Evolutionary conservation across 2,888 invertebrate species (phyloP).

Genomic region (Smittia sp.): DNA sequence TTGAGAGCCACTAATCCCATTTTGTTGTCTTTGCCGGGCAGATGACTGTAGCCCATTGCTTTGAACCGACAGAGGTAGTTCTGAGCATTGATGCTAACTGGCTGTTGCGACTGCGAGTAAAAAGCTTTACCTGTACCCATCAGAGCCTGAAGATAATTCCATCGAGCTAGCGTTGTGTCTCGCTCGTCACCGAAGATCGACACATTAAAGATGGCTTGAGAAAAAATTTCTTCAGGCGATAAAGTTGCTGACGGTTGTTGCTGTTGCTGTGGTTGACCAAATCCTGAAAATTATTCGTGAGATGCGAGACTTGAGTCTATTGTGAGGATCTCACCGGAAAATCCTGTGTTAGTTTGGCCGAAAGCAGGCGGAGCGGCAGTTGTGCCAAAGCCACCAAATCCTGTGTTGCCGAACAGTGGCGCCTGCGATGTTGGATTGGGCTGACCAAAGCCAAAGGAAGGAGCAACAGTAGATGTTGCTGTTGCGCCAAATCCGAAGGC

Average conservation of each 20-base stretch:
- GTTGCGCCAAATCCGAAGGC: slow-evolving; percentile 41
- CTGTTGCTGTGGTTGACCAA: slow-evolving; percentile 45
- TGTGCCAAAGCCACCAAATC: slow-evolving; percentile 47
- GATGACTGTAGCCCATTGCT: slow-evolving; percentile 87
- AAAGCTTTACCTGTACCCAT: slow-evolving; percentile 65
- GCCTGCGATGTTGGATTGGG: slow-evolving; percentile 42
- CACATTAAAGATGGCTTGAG: slow-evolving; percentile 72
- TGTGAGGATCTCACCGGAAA: slow-evolving; percentile 53
- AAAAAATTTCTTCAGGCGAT: slow-evolving; percentile 67
- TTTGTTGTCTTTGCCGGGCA: slow-evolving; percentile 83
- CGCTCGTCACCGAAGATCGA: slow-evolving; percentile 92
- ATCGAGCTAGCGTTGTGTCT: slow-evolving; percentile 87
- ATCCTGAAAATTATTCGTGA: slow-evolving; percentile 43
- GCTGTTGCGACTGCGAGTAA: slow-evolving; percentile 71
- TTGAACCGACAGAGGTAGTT: slow-evolving; percentile 93
- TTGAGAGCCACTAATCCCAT: slow-evolving; percentile 86
- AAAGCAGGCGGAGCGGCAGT: slow-evolving; percentile 52
- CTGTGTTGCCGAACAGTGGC: slow-evolving; percentile 53
- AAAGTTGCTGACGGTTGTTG: slow-evolving; percentile 54
- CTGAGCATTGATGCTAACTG: slow-evolving; percentile 80
- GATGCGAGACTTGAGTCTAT: no score
- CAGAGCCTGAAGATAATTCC: slow-evolving; percentile 88
- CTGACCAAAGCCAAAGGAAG: slow-evolving; percentile 45
- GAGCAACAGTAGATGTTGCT: slow-evolving; percentile 45
- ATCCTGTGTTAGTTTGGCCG: slow-evolving; percentile 46